Conservation (phyloP, 2,113 vertebrate species). For the Benitochromis conjunctus region DNA sequence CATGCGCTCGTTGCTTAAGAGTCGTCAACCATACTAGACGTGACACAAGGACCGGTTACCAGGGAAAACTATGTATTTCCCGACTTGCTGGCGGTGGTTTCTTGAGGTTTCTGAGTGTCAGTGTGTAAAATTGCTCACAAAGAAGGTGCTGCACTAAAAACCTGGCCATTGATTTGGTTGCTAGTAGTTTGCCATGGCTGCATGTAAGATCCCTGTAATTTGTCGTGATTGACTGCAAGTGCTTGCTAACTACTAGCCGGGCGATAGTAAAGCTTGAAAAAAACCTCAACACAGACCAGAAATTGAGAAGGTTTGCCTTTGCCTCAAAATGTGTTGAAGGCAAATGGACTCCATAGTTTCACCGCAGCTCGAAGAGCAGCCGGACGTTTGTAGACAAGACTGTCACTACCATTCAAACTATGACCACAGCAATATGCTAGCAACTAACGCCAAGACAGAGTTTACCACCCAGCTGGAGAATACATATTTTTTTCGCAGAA, state of each 20-base stretch:
- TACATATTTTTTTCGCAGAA: neutral
- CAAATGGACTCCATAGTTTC: neutral
- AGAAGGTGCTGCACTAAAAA: fast-evolving
- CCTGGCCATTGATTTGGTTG: neutral
- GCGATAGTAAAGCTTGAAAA: neutral
- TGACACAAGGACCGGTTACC: neutral
- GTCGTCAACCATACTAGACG: neutral
- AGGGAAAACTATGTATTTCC: neutral
- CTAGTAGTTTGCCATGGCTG: neutral
- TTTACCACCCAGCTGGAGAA: neutral
- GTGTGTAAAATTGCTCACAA: neutral
- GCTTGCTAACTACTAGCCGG: neutral
- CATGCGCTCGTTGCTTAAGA: neutral
- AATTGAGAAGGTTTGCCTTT: neutral
- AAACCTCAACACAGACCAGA: neutral
- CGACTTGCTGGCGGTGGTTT: neutral
- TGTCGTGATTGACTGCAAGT: neutral
- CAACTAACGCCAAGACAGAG: neutral
- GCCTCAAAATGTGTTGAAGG: neutral
- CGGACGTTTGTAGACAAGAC: neutral
- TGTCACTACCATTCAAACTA: neutral
- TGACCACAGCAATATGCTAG: neutral
- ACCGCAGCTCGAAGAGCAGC: neutral
- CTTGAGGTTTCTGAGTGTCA: neutral
- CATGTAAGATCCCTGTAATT: neutral